Percentiles rank a stretch among this genome's conserved stretches.
Conservation (phyloP, 2,113 vertebrate species). For the Cyphotilapia sp. region DNA sequence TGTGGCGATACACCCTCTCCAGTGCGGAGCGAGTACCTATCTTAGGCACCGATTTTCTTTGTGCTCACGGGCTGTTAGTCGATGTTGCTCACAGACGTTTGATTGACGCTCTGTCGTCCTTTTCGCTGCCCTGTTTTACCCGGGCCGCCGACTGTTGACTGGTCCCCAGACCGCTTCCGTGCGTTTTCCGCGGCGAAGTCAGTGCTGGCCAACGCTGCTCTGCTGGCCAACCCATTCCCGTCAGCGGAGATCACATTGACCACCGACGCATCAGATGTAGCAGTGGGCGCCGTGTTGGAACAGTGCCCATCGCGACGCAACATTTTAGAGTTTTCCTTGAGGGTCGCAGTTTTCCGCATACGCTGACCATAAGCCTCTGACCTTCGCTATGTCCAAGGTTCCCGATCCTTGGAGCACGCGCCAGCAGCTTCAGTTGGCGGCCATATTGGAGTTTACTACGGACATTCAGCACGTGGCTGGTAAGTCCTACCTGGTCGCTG, state of each 20-base stretch:
- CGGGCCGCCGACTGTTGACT: neutral
- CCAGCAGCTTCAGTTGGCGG: neutral
- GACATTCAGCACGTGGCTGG: neutral
- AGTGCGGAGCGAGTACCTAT: neutral
- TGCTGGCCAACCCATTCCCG: neutral
- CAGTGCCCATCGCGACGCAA: neutral
- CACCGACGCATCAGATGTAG: neutral
- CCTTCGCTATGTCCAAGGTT: neutral
- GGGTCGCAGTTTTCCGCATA: neutral
- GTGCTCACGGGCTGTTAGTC: neutral
- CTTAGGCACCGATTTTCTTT: neutral
- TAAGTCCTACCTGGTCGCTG: neutral
- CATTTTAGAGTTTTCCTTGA: neutral
- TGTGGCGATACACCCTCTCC: neutral
- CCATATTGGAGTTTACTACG: neutral
- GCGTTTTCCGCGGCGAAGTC: rapidly evolving
- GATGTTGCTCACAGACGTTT: neutral
- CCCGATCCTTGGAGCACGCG: neutral
- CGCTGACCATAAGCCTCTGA: neutral
- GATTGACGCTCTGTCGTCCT: neutral
- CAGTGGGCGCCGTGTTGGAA: neutral
- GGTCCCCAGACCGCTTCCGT: neutral
- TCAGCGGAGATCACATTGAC: neutral
- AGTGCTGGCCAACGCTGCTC: rapidly evolving
- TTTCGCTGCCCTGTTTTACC: neutral